phyloP scores from a whole-genome alignment of 2,888 invertebrate genomes.

The Eudiplozoon nipponicum region DNA sequence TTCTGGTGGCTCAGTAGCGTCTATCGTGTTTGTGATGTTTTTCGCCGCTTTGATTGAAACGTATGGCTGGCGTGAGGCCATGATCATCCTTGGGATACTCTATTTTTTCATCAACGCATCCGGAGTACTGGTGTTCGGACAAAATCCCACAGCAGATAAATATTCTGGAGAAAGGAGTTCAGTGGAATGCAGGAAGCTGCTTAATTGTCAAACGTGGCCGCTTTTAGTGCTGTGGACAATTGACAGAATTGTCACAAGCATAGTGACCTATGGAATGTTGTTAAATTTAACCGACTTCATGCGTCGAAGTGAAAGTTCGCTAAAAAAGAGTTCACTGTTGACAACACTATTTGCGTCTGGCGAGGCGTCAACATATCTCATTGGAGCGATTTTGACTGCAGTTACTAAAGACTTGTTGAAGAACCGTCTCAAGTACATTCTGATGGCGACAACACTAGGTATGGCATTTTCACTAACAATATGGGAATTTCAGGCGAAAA shows the following conservation, averaged over 20 bases:
- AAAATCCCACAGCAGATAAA: constrained; percentile 1
- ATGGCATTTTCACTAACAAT: constrained; percentile 11
- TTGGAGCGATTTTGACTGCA: constrained; percentile 13
- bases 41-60: constrained; percentile 15
- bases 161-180: constrained; percentile 3
- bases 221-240: constrained; percentile 15
- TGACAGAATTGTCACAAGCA: constrained; percentile 16
- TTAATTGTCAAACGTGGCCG: not conserved
- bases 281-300: constrained; percentile 15
- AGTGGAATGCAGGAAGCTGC: not conserved
- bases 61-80: constrained; percentile 14
- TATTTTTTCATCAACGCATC: constrained; percentile 15
- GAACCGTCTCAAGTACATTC: constrained; percentile 11
- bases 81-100: constrained; percentile 16
- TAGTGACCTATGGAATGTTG: constrained; percentile 16
- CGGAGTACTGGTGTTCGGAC: constrained; percentile 9
- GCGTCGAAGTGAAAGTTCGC: constrained; percentile 9
- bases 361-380: constrained; percentile 14
- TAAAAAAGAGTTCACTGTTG: constrained; percentile 11
- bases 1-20: constrained; percentile 15
- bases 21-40: constrained; percentile 16
- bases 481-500: constrained; percentile 11
- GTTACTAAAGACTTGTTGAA: constrained; percentile 14
- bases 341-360: constrained; percentile 15
- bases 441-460: constrained; percentile 8